A percentile compares a stretch with the other conserved stretches of the same genome.
Evolutionary conservation across 2,113 vertebrate genomes (phyloP).

Genomic region (Heliornis fulica): DNA sequence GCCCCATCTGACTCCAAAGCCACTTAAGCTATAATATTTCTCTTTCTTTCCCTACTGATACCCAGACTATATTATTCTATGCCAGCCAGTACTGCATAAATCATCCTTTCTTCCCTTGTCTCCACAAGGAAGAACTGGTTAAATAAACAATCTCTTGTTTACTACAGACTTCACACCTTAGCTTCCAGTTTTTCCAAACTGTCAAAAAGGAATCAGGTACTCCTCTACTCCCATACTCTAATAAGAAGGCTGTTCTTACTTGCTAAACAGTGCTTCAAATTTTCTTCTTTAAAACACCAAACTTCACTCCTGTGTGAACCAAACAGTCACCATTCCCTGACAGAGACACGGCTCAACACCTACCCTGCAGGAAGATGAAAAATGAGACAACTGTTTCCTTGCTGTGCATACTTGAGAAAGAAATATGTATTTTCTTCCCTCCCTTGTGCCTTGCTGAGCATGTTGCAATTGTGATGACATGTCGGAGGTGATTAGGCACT

Average conservation of each 20-base stretch:
- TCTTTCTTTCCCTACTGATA: background rate
- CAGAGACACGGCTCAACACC: background rate
- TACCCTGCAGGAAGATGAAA: conserved; percentile 16
- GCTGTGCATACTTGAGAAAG: background rate
- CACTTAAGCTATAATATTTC: background rate
- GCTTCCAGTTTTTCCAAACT: background rate
- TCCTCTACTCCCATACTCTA: background rate
- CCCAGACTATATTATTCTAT: background rate
- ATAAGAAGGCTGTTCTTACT: background rate
- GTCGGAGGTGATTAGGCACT: conserved; percentile 10
- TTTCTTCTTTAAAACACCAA: background rate
- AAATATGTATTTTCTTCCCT: conserved; percentile 43
- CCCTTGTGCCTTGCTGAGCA: conserved; percentile 4
- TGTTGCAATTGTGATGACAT: conserved; percentile 34
- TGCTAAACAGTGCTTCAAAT: background rate
- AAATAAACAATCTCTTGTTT: background rate
- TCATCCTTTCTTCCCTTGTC: background rate
- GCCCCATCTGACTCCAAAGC: background rate
- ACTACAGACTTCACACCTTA: background rate
- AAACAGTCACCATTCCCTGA: background rate
- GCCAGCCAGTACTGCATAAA: background rate
- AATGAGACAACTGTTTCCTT: conserved; percentile 8
- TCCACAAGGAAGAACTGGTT: background rate
- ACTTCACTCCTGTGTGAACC: background rate
- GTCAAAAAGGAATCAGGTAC: background rate